A percentile compares a stretch with the other conserved stretches of the same genome.
Evolutionary conservation across 2,888 invertebrate species (phyloP).

Genomic region (Diarsia rubi): DNA sequence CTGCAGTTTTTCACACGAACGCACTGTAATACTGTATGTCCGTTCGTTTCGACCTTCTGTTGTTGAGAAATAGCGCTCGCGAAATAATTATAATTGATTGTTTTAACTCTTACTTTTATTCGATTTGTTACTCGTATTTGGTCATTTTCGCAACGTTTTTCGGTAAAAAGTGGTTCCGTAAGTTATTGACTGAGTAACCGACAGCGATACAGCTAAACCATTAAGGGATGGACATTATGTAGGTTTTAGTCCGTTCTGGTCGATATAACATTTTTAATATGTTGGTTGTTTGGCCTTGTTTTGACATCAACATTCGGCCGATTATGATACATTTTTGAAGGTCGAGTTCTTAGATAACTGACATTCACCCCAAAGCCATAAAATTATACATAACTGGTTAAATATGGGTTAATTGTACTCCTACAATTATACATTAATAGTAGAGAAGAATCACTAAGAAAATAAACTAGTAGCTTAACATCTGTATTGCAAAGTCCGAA

Average conservation of each 20-base stretch:
- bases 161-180: not conserved
- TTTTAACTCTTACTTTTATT: constrained; percentile 69
- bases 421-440: not conserved
- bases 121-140: constrained; percentile 7
- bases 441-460: not conserved
- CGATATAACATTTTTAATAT: not conserved
- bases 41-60: constrained; percentile 67
- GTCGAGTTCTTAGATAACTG: not conserved
- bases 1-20: constrained; percentile 81
- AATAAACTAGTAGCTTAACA: not conserved
- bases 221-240: not conserved
- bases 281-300: not conserved
- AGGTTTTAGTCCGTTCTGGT: not conserved
- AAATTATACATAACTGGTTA: not conserved
- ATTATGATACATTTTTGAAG: not conserved
- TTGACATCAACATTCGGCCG: not conserved
- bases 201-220: not conserved
- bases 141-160: constrained; percentile 31
- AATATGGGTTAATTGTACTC: not conserved
- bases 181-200: not conserved
- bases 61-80: constrained; percentile 54
- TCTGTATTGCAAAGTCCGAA: not conserved
- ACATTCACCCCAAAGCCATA: not conserved
- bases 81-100: constrained; percentile 63
- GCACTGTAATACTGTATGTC: constrained; percentile 76